Base-by-base conservation (phyloP, 2,797 vertebrate genomes). In the Smutsia gigantea region DNA sequence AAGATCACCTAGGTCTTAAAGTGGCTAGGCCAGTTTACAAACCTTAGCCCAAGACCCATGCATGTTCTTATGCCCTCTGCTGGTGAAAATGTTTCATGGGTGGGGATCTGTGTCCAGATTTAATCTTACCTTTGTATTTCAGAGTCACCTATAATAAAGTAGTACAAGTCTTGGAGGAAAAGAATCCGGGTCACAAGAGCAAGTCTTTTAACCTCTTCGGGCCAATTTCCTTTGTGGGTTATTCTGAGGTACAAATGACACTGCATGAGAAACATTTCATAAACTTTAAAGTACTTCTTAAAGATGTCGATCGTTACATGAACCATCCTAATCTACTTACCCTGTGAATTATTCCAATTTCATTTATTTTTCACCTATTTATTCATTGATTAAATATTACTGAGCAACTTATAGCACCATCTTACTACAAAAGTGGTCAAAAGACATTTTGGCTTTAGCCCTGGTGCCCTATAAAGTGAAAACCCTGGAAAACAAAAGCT, bases 31-130 rank as follows among this genome's bases (percentile, higher is more conserved):
- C 39, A 4, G 29, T 77, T 23, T n/a, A 12, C 77, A 51, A 74
- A 77, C 23, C 3, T 3, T 42, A 68, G 13, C 64, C 31, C 1
- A 72, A 78, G 66, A 72, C 68, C 68, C 15, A 14, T 9, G 15
- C 39, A 2, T 23, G 59, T 82, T 90, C 68, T 93, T 74, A 74
- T 49, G 53, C 96, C 95, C 96, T 97, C 97, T 97, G 71, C 96
- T 96, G 97, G 96, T 93, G n/a, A 93, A 27, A n/a, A 89, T 92
- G 37, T 82, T 94, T 95, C 71, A 78, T 39, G 46, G 46, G 31
- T 23, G 42, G 39, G 7, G 29, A 4, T 53, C 63, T 12, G 29
- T 51, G 46, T 90, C 42, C 71, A n/a, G 34, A 53, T 59, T 59
- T 75, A 57, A 71, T 77, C 7, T 61, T 39, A 1, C 0, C 1